These are phyloP conservation scores for Venturia canescens DNA, from an alignment of 1,140 invertebrate species.

Conservation along the genomic window DNA sequence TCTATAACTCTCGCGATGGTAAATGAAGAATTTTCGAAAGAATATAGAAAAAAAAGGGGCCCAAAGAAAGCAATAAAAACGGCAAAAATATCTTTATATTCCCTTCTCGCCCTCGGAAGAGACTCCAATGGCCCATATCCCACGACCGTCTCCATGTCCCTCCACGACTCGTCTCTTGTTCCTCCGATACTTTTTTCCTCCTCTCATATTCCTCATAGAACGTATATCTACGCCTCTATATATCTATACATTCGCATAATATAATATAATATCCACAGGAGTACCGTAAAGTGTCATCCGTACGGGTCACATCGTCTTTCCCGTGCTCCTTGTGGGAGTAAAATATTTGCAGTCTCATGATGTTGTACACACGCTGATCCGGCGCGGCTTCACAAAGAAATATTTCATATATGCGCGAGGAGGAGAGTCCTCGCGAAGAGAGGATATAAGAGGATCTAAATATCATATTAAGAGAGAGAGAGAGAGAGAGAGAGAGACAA, in stretches of 20 bases:
- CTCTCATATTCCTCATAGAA: neutral
- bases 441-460: slow-evolving; percentile 4
- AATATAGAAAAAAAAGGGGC: neutral
- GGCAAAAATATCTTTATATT: neutral
- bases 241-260: no score
- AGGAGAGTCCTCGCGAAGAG: neutral
- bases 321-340: neutral
- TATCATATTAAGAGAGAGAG: neutral
- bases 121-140: slow-evolving; percentile 20
- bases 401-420: neutral
- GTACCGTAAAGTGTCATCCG: slow-evolving; percentile 13
- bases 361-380: neutral
- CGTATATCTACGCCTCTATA: neutral
- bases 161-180: slow-evolving; percentile 10
- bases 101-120: neutral
- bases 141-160: slow-evolving; percentile 4
- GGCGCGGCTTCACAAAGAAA: slow-evolving; percentile 1
- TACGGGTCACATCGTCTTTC: slow-evolving; percentile 7
- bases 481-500: neutral
- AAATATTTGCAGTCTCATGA: slow-evolving; percentile 17
- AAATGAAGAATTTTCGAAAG: neutral
- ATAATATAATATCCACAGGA: slow-evolving; percentile 10
- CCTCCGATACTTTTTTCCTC: slow-evolving; percentile 1
- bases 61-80: no score
- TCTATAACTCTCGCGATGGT: slow-evolving; percentile 10